phyloP scores from a whole-genome alignment of 1,140 invertebrate species.

The Calycopis cecrops region DNA sequence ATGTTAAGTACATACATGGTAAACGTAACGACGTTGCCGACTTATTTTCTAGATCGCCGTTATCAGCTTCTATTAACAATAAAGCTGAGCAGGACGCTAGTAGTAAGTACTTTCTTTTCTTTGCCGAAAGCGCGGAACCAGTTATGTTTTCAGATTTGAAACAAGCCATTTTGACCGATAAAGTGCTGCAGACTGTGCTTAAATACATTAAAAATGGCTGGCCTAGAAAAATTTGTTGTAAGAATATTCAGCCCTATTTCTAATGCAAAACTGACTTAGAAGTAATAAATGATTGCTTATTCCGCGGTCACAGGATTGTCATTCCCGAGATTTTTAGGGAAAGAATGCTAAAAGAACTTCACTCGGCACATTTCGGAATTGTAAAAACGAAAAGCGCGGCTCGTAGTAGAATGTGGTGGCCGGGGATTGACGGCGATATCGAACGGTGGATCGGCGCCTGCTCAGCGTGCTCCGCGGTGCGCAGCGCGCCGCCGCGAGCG shows the following conservation, averaged over 20 bases:
- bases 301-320: slow-evolving; percentile 29
- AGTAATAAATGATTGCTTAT: slow-evolving; percentile 11
- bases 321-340: slow-evolving; percentile 18
- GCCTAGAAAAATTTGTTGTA: not conserved
- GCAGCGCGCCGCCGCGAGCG: not conserved
- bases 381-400: slow-evolving; percentile 31
- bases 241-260: no score
- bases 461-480: no score
- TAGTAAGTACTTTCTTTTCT: slow-evolving; percentile 20
- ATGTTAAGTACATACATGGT: slow-evolving; percentile 20
- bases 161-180: not conserved
- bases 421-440: slow-evolving; percentile 24
- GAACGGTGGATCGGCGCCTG: no score
- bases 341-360: slow-evolving; percentile 24
- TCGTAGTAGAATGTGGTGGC: slow-evolving; percentile 26
- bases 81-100: not conserved
- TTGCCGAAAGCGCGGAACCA: slow-evolving; percentile 21
- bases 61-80: not conserved
- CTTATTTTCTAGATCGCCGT: not conserved
- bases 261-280: no score
- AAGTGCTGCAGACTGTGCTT: not conserved
- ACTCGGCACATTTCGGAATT: slow-evolving; percentile 32
- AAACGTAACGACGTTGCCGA: slow-evolving; percentile 18
- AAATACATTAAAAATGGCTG: not conserved
- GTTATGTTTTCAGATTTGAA: not conserved